Percentiles rank a stretch among this genome's conserved stretches.
Conservation (phyloP, 2,888 invertebrate genomes). For the Colostygia pectinataria region DNA sequence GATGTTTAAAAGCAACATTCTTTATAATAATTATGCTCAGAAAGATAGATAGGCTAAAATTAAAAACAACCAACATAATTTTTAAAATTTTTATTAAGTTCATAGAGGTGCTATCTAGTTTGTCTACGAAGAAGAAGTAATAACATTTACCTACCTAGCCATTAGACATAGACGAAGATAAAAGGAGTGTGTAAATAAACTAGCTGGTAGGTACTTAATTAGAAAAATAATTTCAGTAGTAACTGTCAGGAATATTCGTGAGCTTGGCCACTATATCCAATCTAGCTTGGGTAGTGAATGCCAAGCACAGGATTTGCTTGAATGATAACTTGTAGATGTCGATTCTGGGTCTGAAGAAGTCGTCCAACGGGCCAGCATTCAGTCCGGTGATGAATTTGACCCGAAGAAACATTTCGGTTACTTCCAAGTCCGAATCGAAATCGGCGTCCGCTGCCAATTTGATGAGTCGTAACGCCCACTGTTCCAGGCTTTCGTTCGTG, state of each 20-base stretch:
- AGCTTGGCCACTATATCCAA: not conserved
- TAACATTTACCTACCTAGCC: too few species aligned
- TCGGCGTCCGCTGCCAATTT: slow-evolving; percentile 2
- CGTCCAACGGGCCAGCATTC: not conserved
- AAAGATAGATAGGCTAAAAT: too few species aligned
- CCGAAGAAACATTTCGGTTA: slow-evolving; percentile 10
- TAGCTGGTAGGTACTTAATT: too few species aligned
- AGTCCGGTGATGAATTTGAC: slow-evolving; percentile 12
- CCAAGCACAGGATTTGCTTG: slow-evolving; percentile 9
- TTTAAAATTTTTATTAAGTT: too few species aligned
- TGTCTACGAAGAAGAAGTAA: too few species aligned
- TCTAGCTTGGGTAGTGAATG: slow-evolving; percentile 1
- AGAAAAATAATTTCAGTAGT: too few species aligned
- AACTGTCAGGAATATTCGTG: not conserved
- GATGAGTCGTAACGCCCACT: slow-evolving; percentile 11
- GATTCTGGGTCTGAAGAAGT: not conserved
- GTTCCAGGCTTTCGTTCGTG: slow-evolving; percentile 6
- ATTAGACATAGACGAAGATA: too few species aligned
- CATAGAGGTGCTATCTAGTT: too few species aligned
- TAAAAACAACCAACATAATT: too few species aligned
- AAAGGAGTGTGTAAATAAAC: too few species aligned
- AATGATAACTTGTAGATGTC: slow-evolving; percentile 1
- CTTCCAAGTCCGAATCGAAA: not conserved
- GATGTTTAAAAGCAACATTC: too few species aligned
- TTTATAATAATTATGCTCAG: too few species aligned